Percentiles rank a stretch among this genome's conserved stretches.
phyloP scores from a whole-genome alignment of 2,888 invertebrate species.

The Cyclophora punctaria region DNA sequence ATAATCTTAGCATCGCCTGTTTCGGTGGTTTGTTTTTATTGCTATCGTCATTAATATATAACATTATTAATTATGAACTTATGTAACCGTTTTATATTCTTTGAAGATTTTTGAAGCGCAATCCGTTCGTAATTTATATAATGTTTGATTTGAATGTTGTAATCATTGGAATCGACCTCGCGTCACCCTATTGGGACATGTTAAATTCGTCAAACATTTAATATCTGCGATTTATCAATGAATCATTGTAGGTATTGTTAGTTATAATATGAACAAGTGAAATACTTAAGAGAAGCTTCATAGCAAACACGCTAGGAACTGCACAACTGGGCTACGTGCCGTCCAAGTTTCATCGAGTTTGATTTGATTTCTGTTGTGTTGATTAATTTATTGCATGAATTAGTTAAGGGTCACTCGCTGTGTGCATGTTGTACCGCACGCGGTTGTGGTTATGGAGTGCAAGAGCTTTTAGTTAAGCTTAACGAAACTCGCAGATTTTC shows the following conservation, averaged over 20 bases:
- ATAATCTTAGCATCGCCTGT: no score
- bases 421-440: constrained; percentile 30
- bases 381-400: constrained; percentile 62
- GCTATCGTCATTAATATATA: no score
- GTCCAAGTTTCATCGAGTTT: constrained; percentile 17
- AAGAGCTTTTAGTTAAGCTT: constrained; percentile 16
- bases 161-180: background rate
- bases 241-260: background rate
- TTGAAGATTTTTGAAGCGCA: background rate
- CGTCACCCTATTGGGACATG: background rate
- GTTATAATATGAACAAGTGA: no score
- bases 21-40: no score
- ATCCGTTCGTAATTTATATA: no score
- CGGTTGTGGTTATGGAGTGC: constrained; percentile 30
- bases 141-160: no score
- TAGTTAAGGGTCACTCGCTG: constrained; percentile 30
- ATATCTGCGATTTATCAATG: background rate
- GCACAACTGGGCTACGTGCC: constrained; percentile 18
- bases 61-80: background rate
- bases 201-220: background rate
- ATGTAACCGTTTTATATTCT: background rate
- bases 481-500: constrained; percentile 3
- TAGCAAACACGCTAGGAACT: background rate
- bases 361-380: constrained; percentile 47
- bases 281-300: no score